Conservation (phyloP, 2,888 invertebrate genomes). For the Dexiosoma caninum region DNA sequence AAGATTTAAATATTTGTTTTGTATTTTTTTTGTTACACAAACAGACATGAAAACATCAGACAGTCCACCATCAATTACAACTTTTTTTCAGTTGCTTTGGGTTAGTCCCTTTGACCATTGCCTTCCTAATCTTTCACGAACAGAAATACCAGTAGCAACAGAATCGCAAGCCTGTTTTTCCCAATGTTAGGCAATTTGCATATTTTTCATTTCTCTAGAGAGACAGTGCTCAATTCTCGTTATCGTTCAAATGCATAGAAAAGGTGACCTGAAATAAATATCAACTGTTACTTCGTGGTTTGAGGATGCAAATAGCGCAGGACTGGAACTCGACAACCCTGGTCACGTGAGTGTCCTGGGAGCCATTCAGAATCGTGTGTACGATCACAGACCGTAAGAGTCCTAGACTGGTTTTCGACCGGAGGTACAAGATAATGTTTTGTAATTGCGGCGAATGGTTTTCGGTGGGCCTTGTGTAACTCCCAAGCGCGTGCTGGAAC, state of each 20-base stretch:
- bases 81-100: background rate
- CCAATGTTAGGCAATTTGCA: conserved; percentile 50
- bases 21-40: background rate
- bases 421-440: too few species aligned
- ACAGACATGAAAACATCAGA: background rate
- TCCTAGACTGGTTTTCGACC: too few species aligned
- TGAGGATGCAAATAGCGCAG: too few species aligned
- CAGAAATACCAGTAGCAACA: conserved; percentile 19
- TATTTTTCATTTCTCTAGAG: conserved; percentile 56
- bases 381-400: too few species aligned
- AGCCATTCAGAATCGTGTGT: too few species aligned
- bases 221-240: conserved; percentile 18
- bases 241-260: background rate
- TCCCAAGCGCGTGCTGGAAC: too few species aligned
- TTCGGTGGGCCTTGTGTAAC: too few species aligned
- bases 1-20: conserved; percentile 53
- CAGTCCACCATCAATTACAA: conserved; percentile 33
- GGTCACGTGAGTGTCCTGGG: too few species aligned
- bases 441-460: too few species aligned
- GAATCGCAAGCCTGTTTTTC: background rate
- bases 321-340: too few species aligned
- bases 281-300: too few species aligned
- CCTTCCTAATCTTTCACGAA: conserved; percentile 19
- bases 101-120: background rate
- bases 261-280: background rate